Base-by-base conservation (phyloP, 2,113 vertebrate genomes). In the Urocolius indicus region DNA sequence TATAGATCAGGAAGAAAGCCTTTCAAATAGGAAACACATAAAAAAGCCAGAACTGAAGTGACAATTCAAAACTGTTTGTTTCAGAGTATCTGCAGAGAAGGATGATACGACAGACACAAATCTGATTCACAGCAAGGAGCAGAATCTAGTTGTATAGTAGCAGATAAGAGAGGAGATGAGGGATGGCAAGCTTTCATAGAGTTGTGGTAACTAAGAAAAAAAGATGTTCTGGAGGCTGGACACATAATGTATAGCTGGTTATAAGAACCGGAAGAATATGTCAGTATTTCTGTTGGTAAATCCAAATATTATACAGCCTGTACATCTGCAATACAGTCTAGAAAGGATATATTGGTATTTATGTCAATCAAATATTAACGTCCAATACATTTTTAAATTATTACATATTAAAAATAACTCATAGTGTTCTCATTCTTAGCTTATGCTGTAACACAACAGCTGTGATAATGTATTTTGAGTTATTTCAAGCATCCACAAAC, bases 381-480 rank as follows among this genome's bases (percentile, higher is more conserved):
- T 61, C 21, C 10, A 73, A 80, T 55, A 38, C 36, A 80, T 80
- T 76, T 87, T 11, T 2, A 91, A 94, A 80, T 48, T 69, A 72
- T 27, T 91, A 66, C 61, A 69, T 80, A 74, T 88, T 92, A 59
- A 80, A 93, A 77, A 71, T 74, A 94, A 93, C 68, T 48, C 38
- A 88, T 79, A 77, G 5, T 95, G 91, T 46, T 43, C 67, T 61
- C 55, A 29, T 80, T 88, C 75, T 95, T 92, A 93, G 78, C 93
- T 97, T 90, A 86, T 30, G 65, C 72, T 65, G 48, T 59, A 93
- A 84, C 17, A 7, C 76, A 90, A 82, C 92, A 97, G 85, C 79
- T 91, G 87, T 48, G 93, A 57, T 62, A 95, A 93, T 82, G 91
- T 89, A 91, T 94, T 96, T 97, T 80, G 82, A 75, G 82, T 72